Evolutionary conservation across 2,113 vertebrate species (phyloP).

Genomic region (Prolemur simus): DNA sequence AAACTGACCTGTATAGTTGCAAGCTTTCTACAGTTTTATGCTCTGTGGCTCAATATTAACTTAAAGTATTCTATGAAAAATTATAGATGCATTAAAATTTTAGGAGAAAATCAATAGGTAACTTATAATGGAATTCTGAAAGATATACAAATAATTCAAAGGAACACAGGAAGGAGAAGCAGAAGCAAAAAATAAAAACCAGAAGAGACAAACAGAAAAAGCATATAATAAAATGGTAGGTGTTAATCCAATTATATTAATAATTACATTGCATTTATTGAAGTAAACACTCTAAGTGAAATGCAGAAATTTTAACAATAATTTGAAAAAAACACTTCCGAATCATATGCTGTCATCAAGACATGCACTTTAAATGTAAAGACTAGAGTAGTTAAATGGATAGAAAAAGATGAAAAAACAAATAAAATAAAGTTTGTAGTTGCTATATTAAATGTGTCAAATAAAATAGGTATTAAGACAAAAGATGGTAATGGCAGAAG

Average conservation of each 20-base stretch:
- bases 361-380: not conserved
- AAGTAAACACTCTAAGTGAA: not conserved
- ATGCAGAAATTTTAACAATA: not conserved
- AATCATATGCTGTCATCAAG: not conserved
- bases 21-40: too few relatives aligned
- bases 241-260: not conserved
- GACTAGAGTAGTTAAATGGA: not conserved
- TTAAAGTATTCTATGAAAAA: not conserved
- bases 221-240: not conserved
- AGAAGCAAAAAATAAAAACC: not conserved
- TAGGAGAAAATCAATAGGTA: not conserved
- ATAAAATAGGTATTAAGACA: not conserved
- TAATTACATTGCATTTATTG: not conserved
- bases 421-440: not conserved
- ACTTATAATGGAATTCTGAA: not conserved
- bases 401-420: not conserved
- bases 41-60: not conserved
- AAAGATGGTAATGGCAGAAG: not conserved
- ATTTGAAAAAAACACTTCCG: not conserved
- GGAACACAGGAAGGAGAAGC: not conserved
- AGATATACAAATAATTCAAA: not conserved
- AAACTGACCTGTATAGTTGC: too few relatives aligned
- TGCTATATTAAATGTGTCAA: not conserved
- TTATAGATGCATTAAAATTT: not conserved
- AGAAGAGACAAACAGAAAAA: not conserved